Conservation (phyloP, 2,113 vertebrate species). For the Dunckerocampus dactyliophorus region DNA sequence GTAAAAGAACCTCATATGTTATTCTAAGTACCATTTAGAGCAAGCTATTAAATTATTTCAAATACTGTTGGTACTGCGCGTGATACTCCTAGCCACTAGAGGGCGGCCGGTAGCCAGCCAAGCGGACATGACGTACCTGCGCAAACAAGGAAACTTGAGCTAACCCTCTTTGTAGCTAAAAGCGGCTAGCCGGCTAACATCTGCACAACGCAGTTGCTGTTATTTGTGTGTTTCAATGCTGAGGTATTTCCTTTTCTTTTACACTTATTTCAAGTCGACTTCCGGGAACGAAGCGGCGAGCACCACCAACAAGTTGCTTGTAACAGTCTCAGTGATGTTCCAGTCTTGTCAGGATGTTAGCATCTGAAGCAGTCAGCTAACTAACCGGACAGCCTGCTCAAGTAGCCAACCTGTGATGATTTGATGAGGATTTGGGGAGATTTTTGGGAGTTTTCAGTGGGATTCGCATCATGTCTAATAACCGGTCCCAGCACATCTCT, state of each 20-base stretch:
- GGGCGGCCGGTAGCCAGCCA: slow-evolving; percentile 10
- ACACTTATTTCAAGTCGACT: neutral
- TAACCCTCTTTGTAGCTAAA: slow-evolving; percentile 48
- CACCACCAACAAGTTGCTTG: neutral
- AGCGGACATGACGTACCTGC: slow-evolving; percentile 5
- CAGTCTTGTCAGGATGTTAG: slow-evolving; percentile 52
- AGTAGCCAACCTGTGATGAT: slow-evolving; percentile 57
- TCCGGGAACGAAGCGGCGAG: neutral
- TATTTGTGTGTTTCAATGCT: slow-evolving; percentile 17
- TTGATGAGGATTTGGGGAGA: slow-evolving; percentile 47
- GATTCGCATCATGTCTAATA: slow-evolving; percentile 69
- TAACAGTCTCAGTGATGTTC: slow-evolving; percentile 25
- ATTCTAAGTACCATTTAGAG: too few species aligned
- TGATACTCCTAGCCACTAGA: slow-evolving; percentile 41
- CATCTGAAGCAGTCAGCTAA: slow-evolving; percentile 16
- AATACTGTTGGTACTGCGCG: too few species aligned
- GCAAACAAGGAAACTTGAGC: slow-evolving; percentile 46
- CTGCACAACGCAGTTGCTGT: slow-evolving; percentile 34
- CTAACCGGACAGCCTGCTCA: slow-evolving; percentile 39
- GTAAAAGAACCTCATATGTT: too few species aligned
- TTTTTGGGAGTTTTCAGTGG: slow-evolving; percentile 56
- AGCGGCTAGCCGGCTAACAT: slow-evolving; percentile 53
- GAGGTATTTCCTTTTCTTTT: slow-evolving; percentile 2
- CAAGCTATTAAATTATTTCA: too few species aligned
- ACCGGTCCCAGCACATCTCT: slow-evolving; percentile 63